phyloP scores from a whole-genome alignment of 2,113 vertebrate genomes.

The Stictonetta naevosa region DNA sequence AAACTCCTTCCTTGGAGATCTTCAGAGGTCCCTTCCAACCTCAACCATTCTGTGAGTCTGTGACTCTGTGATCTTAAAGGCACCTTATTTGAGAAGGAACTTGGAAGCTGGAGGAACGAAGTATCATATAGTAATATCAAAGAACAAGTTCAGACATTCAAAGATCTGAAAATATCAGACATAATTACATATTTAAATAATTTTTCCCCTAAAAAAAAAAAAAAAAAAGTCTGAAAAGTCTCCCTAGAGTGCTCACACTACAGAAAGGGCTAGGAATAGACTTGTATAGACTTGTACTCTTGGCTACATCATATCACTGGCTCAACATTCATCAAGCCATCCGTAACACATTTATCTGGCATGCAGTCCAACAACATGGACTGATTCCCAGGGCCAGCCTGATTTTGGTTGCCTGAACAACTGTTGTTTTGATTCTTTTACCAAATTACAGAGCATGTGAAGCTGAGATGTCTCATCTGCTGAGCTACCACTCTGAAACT shows the following conservation, averaged over 20 bases:
- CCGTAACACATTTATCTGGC: background rate
- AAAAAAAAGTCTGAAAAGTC: background rate
- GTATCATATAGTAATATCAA: background rate
- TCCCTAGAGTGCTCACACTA: background rate
- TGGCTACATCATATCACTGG: background rate
- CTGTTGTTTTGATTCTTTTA: background rate
- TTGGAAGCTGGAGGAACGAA: background rate
- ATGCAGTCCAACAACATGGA: background rate
- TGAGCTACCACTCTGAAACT: background rate
- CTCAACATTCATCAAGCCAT: background rate
- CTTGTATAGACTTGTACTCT: background rate
- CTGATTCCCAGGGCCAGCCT: background rate
- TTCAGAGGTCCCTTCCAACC: background rate
- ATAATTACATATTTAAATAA: background rate
- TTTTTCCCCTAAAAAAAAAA: background rate
- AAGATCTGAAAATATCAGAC: background rate
- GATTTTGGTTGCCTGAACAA: background rate
- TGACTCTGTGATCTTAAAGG: background rate
- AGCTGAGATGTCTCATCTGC: background rate
- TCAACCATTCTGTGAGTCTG: background rate
- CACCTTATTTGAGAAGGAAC: background rate
- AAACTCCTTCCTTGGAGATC: background rate
- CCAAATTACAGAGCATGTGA: rapidly evolving
- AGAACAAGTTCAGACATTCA: background rate
- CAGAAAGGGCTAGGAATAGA: background rate